phyloP scores from a whole-genome alignment of 37 sponge, comb jelly and placozoan species.

The Cliona cf. orientalis region DNA sequence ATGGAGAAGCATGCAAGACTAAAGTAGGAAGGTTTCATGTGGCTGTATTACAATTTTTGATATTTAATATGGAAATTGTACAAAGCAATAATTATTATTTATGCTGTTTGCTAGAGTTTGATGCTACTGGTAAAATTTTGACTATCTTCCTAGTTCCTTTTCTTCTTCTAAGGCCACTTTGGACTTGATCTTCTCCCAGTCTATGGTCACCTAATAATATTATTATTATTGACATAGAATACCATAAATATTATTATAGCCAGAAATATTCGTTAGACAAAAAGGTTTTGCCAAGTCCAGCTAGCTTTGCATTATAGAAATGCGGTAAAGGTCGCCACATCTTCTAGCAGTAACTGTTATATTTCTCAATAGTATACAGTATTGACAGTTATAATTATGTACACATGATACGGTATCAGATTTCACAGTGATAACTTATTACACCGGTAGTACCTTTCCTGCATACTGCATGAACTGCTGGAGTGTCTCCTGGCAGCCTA shows the following conservation, averaged over 20 bases:
- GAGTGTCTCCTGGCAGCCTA: conserved; percentile 79
- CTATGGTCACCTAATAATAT: conserved; percentile 69
- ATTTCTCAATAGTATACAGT: background rate
- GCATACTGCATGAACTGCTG: conserved; percentile 74
- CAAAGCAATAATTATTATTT: too few species aligned
- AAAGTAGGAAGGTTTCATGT: too few species aligned
- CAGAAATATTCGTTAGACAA: too few species aligned
- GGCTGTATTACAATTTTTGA: too few species aligned
- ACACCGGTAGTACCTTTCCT: conserved; percentile 69
- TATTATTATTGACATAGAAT: background rate
- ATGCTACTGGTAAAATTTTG: background rate
- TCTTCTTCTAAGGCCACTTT: conserved; percentile 87
- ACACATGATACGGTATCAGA: background rate
- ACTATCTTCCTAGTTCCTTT: conserved; percentile 4
- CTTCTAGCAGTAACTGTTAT: background rate
- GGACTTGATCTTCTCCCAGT: conserved; percentile 91
- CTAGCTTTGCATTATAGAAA: too few species aligned
- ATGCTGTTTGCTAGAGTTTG: background rate
- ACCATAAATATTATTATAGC: too few species aligned
- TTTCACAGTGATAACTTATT: too few species aligned
- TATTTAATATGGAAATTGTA: too few species aligned
- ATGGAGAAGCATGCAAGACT: too few species aligned
- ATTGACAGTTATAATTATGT: too few species aligned
- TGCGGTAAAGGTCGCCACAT: too few species aligned
- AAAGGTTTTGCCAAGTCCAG: too few species aligned